Percentiles rank a stretch among this genome's conserved stretches.
These are phyloP conservation scores for Eupeodes corollae DNA, from an alignment of 1,140 invertebrate genomes.

Conservation along the genomic window DNA sequence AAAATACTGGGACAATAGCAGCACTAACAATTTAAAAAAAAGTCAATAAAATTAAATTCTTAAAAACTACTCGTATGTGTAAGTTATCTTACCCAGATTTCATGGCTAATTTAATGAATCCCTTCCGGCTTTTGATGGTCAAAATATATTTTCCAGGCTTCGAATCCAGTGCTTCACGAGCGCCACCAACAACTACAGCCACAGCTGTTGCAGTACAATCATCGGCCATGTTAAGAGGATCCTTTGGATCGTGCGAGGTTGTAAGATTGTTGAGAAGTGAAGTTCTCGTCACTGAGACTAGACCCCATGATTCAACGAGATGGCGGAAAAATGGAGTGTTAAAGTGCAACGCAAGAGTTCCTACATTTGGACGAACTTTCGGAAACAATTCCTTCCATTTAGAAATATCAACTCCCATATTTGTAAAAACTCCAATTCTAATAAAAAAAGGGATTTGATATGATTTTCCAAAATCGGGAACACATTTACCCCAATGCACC, in stretches of 20 bases:
- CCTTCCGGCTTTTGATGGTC: slow-evolving; percentile 60
- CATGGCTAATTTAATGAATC: slow-evolving; percentile 70
- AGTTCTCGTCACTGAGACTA: slow-evolving; percentile 45
- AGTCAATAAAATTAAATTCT: not conserved
- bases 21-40: slow-evolving; percentile 42
- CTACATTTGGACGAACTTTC: slow-evolving; percentile 56
- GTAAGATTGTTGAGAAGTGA: slow-evolving; percentile 17
- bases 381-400: slow-evolving; percentile 69
- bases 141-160: slow-evolving; percentile 59
- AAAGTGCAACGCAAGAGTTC: slow-evolving; percentile 74
- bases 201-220: slow-evolving; percentile 36
- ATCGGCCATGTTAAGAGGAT: slow-evolving; percentile 22
- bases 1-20: slow-evolving; percentile 74
- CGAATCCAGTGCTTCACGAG: slow-evolving; percentile 63
- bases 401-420: slow-evolving; percentile 67
- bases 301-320: slow-evolving; percentile 46
- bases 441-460: slow-evolving; percentile 21
- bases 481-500: slow-evolving; percentile 48
- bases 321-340: slow-evolving; percentile 73
- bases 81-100: slow-evolving; percentile 54
- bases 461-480: too few relatives aligned
- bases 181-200: slow-evolving; percentile 68
- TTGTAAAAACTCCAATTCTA: slow-evolving; percentile 59
- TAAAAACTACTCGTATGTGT: not conserved
- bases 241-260: slow-evolving; percentile 25